A percentile compares a stretch with the other conserved stretches of the same genome.
These are phyloP conservation scores for Drosophila atripex DNA, from an alignment of 2,888 invertebrate species.

Conservation along the genomic window DNA sequence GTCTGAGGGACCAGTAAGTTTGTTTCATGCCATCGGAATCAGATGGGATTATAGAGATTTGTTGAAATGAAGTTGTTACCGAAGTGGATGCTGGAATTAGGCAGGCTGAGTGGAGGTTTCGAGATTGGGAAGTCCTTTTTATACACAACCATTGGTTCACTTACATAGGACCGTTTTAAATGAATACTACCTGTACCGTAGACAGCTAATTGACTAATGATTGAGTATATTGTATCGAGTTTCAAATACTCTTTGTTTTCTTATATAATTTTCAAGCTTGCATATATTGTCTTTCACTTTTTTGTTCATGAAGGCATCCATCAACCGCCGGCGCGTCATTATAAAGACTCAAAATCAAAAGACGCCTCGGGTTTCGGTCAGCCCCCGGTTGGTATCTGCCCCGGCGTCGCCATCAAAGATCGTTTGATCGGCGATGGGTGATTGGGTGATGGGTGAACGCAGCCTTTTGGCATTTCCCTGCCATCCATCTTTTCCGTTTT, in stretches of 20 bases:
- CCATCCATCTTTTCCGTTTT: conserved; percentile 71
- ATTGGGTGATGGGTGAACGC: conserved; percentile 37
- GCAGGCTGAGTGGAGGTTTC: not conserved
- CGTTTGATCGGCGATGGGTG: conserved; percentile 30
- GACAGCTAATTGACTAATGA: not conserved
- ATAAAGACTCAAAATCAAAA: conserved; percentile 3
- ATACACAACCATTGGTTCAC: not conserved
- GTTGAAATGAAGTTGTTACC: conserved; percentile 62
- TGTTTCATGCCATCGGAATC: conserved; percentile 41
- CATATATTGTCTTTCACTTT: not conserved
- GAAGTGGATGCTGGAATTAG: conserved; percentile 11
- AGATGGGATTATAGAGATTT: conserved; percentile 59
- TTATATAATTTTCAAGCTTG: not conserved
- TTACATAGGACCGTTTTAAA: no score
- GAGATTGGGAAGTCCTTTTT: not conserved
- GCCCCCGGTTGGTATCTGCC: not conserved
- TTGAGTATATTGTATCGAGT: not conserved
- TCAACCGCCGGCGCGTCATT: conserved; percentile 11
- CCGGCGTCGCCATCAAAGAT: conserved; percentile 6
- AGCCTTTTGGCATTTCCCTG: conserved; percentile 29
- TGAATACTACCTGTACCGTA: not conserved
- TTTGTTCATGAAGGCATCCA: conserved; percentile 6
- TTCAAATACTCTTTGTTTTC: not conserved
- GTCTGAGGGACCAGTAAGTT: conserved; percentile 15
- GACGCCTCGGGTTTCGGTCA: conserved; percentile 5